Evolutionary conservation across 2,888 invertebrate species (phyloP).

Genomic region (Pyrrhosoma nymphula): DNA sequence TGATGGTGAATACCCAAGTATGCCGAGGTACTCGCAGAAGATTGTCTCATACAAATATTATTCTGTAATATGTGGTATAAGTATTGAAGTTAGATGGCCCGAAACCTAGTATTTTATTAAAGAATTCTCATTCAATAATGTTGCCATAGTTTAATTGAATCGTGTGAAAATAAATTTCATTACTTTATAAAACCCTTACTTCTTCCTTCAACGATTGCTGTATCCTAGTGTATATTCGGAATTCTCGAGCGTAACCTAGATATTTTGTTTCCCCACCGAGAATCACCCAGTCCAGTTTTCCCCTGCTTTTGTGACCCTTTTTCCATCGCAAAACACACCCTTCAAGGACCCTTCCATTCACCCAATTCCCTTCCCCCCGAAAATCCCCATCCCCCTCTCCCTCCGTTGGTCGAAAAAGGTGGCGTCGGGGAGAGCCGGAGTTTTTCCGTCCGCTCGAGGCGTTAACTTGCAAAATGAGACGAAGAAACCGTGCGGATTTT

Average conservation of each 20-base stretch:
- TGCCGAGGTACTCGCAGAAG: no score
- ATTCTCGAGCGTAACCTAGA: not conserved
- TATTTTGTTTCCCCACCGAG: not conserved
- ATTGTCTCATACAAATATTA: no score
- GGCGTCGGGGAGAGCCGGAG: not conserved
- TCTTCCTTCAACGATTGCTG: no score
- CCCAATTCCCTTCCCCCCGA: not conserved
- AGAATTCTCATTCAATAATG: no score
- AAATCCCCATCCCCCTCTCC: not conserved
- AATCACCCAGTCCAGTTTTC: not conserved
- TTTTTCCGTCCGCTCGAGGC: not conserved
- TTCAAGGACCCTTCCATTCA: not conserved
- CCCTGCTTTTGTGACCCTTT: not conserved
- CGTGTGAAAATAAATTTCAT: no score
- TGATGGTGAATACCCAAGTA: no score
- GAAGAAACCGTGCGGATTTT: slow-evolving; percentile 8
- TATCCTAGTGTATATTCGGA: not conserved
- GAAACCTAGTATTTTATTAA: no score
- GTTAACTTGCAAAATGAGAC: not conserved
- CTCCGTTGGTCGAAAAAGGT: not conserved
- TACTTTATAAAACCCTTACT: no score
- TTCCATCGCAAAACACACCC: slow-evolving; percentile 10
- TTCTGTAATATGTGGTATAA: no score
- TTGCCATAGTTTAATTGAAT: no score
- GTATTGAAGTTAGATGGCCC: no score